Base-by-base conservation (phyloP, 2,888 invertebrate species). In the Tinea pellionella region DNA sequence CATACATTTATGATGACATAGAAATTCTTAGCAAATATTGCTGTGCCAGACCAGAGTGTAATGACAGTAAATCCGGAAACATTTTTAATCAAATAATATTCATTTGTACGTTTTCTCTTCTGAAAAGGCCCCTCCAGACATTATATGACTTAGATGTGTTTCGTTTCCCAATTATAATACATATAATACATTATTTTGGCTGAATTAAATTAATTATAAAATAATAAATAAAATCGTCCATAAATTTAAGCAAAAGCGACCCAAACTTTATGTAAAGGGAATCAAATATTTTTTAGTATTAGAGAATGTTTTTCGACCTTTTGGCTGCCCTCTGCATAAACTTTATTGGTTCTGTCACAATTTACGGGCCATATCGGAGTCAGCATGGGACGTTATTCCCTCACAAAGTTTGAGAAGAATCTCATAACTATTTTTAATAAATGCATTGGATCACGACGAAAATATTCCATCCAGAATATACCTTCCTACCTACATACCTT, bases 371-470 rank as follows among this genome's bases (percentile, higher is more conserved):
- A 47, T 47, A 16, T 16, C 47, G 47, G 13, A 47, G 47, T 47
- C 47, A 47, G 47, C 47, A 47, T 13, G 47, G 47, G 15, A 16
- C 47, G 16, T 47, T 4, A 47, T 8, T 47, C 47, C 16, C 13
- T 47, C 47, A 16, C 15, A 16, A 47, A 47, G 9, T 47, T 47
- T 47, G 15, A 6, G 13, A 47, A 13, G 47, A 47, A 47, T 47
- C 13, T 47, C 47, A 13, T 47, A 47, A 47, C 47, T 47, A 47
- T 47, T 47, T 41, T 47, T 47, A 47, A 47, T 47, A 47, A 47
- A 16, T 47, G 13, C 47, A 47, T 47, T 16, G 16, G 47, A 37
- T 37, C 37, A 37, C n/a, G n/a, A 12, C 37, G 37, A 9, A 37
- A 37, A 37, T 37, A 37, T 37, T 37, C 37, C 37, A 6, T 12